Percentiles rank a stretch among this genome's conserved stretches.
Conservation (phyloP, 2,797 vertebrate species). For the Pangasius krempfi region DNA sequence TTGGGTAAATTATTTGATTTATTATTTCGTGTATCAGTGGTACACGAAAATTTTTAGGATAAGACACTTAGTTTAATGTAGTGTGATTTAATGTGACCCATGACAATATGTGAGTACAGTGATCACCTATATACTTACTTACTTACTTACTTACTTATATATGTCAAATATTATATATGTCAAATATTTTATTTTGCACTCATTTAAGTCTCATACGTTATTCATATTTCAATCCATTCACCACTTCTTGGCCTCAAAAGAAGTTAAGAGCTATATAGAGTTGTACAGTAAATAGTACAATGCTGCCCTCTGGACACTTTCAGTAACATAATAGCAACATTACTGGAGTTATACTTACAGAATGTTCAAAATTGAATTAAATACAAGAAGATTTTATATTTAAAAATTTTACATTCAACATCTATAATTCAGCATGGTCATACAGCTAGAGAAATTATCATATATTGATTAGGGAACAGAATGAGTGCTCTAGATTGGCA, state of each 20-base stretch:
- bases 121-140: not conserved
- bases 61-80: not conserved
- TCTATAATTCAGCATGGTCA: not conserved
- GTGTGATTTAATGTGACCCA: not conserved
- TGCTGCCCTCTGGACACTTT: slow-evolving; percentile 16
- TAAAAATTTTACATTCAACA: not conserved
- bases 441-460: not conserved
- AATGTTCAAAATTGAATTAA: not conserved
- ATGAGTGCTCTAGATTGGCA: not conserved
- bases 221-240: not conserved
- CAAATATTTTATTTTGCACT: not conserved
- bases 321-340: not conserved
- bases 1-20: not conserved
- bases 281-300: not conserved
- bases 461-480: not conserved
- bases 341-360: not conserved
- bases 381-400: not conserved
- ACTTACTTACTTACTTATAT: too few species aligned
- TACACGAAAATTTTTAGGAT: not conserved
- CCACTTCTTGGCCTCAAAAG: not conserved
- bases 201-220: too few species aligned
- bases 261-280: too few species aligned
- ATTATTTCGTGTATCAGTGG: not conserved
- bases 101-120: not conserved
- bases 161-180: not conserved